Conservation (phyloP, 2,797 vertebrate genomes). For the Notoglanidium macrostoma region DNA sequence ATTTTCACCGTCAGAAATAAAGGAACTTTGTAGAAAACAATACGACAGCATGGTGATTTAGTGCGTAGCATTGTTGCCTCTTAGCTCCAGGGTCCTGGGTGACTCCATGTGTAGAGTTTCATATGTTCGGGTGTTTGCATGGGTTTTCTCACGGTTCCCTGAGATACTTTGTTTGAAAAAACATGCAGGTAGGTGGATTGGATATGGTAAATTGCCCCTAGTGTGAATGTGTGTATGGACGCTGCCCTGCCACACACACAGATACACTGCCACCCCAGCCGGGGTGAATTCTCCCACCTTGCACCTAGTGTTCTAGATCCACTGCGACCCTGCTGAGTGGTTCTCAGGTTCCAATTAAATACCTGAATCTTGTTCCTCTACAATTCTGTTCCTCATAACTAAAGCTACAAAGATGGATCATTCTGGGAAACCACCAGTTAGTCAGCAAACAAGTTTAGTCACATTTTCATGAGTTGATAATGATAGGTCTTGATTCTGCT, state of each 20-base stretch:
- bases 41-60: background rate
- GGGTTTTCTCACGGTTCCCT: background rate
- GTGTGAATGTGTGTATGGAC: too few species aligned
- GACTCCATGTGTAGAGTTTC: background rate
- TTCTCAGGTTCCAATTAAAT: background rate
- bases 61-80: background rate
- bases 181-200: background rate
- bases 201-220: too few species aligned
- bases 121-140: background rate
- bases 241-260: background rate
- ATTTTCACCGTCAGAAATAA: background rate
- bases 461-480: background rate
- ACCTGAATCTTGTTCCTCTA: background rate
- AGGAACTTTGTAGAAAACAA: background rate
- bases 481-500: background rate
- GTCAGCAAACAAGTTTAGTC: background rate
- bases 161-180: background rate
- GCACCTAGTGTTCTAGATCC: background rate
- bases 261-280: too few species aligned
- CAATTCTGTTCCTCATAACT: background rate
- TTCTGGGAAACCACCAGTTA: background rate
- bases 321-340: background rate
- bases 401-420: background rate
- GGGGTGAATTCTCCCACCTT: background rate
- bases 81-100: background rate